A percentile compares a stretch with the other conserved stretches of the same genome.
Evolutionary conservation across 1,140 invertebrate genomes (phyloP).

Genomic region (Eupeodes corollae): DNA sequence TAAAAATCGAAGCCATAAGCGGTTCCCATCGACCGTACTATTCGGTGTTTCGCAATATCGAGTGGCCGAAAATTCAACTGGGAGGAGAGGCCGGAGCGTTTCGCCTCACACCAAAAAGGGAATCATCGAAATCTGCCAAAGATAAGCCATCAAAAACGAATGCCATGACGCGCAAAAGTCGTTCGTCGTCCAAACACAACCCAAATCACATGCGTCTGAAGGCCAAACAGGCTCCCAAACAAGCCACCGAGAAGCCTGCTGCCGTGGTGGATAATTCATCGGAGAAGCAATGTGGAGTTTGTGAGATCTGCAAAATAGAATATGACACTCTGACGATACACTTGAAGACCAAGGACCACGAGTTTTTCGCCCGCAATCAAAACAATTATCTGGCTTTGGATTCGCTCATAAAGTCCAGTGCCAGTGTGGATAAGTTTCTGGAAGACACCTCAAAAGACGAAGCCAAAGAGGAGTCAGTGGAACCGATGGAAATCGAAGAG

Average conservation of each 20-base stretch:
- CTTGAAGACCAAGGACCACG: constrained; percentile 56
- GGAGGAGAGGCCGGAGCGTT: constrained; percentile 31
- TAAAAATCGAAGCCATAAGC: constrained; percentile 32
- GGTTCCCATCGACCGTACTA: constrained; percentile 30
- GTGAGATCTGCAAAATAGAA: constrained; percentile 61
- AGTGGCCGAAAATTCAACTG: constrained; percentile 33
- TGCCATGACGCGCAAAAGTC: constrained; percentile 12
- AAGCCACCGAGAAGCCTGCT: constrained; percentile 7
- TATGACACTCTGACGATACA: constrained; percentile 55
- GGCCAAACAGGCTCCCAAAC: not conserved
- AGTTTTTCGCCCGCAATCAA: constrained; percentile 55
- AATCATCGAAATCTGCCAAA: constrained; percentile 6
- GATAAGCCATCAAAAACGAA: not conserved
- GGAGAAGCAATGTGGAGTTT: constrained; percentile 51
- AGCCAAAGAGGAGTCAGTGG: constrained; percentile 8
- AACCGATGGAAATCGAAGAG: constrained; percentile 32
- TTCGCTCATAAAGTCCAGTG: constrained; percentile 44
- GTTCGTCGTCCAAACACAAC: constrained; percentile 7
- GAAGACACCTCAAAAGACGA: constrained; percentile 11
- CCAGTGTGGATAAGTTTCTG: constrained; percentile 24
- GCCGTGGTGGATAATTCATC: constrained; percentile 20
- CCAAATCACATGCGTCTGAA: not conserved
- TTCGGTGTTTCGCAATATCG: constrained; percentile 32
- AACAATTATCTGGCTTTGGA: constrained; percentile 59
- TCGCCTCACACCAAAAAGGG: constrained; percentile 17